These are phyloP conservation scores for Notocelia uddmanniana DNA, from an alignment of 2,888 invertebrate genomes.

Conservation along the genomic window DNA sequence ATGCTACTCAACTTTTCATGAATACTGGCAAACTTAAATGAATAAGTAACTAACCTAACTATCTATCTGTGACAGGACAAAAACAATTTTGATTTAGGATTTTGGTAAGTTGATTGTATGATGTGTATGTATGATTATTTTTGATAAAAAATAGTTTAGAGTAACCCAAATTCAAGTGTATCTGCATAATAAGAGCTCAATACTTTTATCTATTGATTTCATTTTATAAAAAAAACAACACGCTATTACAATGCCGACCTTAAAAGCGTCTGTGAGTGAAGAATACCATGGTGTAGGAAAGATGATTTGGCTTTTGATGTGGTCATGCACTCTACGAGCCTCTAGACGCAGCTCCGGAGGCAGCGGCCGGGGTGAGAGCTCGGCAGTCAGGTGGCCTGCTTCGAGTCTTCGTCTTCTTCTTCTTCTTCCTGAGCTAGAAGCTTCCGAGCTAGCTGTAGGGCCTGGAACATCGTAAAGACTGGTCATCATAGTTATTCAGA, in stretches of 20 bases:
- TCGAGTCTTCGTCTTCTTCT: constrained; percentile 88
- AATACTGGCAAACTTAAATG: too few species aligned
- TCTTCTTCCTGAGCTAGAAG: constrained; percentile 96
- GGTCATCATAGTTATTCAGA: too few species aligned
- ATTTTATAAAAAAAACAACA: not conserved
- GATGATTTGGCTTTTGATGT: constrained; percentile 37
- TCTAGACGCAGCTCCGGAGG: not conserved
- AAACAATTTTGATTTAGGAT: too few species aligned
- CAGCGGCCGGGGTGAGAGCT: constrained; percentile 27
- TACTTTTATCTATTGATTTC: not conserved
- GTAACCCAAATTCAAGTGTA: not conserved
- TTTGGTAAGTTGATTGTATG: too few species aligned
- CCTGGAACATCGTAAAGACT: constrained; percentile 83
- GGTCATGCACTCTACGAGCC: constrained; percentile 24
- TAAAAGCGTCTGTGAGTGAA: not conserved
- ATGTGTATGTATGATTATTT: not conserved
- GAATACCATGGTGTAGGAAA: constrained; percentile 22
- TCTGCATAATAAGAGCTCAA: not conserved
- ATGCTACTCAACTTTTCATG: too few species aligned
- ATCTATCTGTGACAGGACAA: too few species aligned
- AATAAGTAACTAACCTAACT: too few species aligned
- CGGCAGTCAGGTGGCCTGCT: constrained; percentile 68
- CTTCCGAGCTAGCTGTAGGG: constrained; percentile 96
- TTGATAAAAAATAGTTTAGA: not conserved
- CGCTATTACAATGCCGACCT: not conserved